Evolutionary conservation across 1,140 invertebrate species (phyloP).

Genomic region (Drosophila tristis): DNA sequence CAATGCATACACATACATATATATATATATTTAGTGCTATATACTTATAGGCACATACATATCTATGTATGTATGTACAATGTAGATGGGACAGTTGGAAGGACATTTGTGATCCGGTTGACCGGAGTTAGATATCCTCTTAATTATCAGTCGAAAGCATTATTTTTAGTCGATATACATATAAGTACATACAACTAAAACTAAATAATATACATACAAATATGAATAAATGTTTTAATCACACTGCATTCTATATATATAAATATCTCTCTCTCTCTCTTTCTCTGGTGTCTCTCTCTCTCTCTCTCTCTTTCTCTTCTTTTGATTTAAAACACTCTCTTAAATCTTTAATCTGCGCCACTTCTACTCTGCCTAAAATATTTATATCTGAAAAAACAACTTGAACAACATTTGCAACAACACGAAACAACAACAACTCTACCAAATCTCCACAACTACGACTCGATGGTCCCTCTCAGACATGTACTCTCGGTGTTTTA

Average conservation of each 20-base stretch:
- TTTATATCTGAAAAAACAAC: constrained; percentile 55
- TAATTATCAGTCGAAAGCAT: constrained; percentile 26
- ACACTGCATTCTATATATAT: constrained; percentile 77
- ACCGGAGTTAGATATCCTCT: constrained; percentile 31
- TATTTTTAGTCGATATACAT: constrained; percentile 37
- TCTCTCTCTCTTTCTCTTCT: constrained; percentile 69
- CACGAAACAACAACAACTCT: constrained; percentile 68
- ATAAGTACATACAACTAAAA: constrained; percentile 40
- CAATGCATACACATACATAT: background rate
- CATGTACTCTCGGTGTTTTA: constrained; percentile 77
- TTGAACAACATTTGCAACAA: constrained; percentile 58
- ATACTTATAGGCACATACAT: background rate
- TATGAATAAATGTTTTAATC: constrained; percentile 76
- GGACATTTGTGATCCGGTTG: constrained; percentile 56
- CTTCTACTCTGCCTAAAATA: constrained; percentile 67
- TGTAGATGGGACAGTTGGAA: constrained; percentile 42
- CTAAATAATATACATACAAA: constrained; percentile 43
- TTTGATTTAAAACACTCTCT: constrained; percentile 76
- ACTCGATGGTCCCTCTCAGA: constrained; percentile 74
- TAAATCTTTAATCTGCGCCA: constrained; percentile 77
- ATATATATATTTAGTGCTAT: constrained; percentile 18
- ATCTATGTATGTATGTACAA: too few relatives aligned
- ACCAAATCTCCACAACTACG: constrained; percentile 65
- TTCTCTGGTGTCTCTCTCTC: constrained; percentile 72
- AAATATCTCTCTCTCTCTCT: constrained; percentile 66